Evolutionary conservation across 1,140 invertebrate genomes (phyloP).

Genomic region (Pseudomyrmex flavicornis): DNA sequence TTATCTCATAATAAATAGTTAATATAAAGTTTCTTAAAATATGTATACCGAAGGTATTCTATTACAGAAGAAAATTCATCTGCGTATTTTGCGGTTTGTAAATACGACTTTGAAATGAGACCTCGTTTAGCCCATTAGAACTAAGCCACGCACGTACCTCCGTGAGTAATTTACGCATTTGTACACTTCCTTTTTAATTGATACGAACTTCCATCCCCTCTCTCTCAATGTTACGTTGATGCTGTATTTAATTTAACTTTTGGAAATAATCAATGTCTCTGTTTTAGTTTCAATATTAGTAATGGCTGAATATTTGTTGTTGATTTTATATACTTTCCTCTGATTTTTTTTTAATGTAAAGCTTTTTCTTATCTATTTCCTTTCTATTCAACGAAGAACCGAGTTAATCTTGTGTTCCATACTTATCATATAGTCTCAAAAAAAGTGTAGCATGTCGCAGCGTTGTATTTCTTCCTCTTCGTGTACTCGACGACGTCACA

Average conservation of each 20-base stretch:
- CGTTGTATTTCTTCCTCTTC: slow-evolving; percentile 62
- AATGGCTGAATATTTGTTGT: background rate
- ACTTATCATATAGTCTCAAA: slow-evolving; percentile 40
- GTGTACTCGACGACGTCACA: slow-evolving; percentile 63
- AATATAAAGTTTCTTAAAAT: too few species aligned
- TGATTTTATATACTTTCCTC: background rate
- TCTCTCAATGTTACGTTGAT: background rate
- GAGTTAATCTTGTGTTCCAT: slow-evolving; percentile 52
- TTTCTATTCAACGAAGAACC: slow-evolving; percentile 8
- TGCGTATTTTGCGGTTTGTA: slow-evolving; percentile 14
- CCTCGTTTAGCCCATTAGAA: slow-evolving; percentile 37
- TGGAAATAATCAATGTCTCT: slow-evolving; percentile 6
- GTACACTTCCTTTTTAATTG: slow-evolving; percentile 31
- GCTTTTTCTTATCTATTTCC: too few species aligned
- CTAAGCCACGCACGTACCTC: background rate
- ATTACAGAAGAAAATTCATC: slow-evolving; percentile 6
- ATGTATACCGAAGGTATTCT: background rate
- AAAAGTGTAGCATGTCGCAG: slow-evolving; percentile 59
- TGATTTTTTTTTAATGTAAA: too few species aligned
- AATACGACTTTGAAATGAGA: slow-evolving; percentile 33
- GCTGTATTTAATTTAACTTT: slow-evolving; percentile 13
- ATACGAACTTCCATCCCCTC: background rate
- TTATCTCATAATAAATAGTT: background rate
- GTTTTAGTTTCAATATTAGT: background rate
- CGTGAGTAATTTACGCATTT: slow-evolving; percentile 29